phyloP scores from a whole-genome alignment of 2,888 invertebrate genomes.

The Phaedon cochleariae region DNA sequence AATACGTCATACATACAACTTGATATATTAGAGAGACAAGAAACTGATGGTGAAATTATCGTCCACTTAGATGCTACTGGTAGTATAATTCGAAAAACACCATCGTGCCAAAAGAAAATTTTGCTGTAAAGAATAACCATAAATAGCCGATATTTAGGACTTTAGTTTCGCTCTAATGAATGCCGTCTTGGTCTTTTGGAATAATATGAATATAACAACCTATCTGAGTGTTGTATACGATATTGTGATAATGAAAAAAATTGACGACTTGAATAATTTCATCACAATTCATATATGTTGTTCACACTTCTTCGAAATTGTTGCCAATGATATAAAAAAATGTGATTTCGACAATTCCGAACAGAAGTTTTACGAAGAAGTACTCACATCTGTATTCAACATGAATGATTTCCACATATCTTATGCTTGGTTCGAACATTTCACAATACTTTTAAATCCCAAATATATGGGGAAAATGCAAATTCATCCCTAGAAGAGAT shows the following conservation, averaged over 20 bases:
- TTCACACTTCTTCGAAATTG: not conserved
- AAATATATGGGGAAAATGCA: too few relatives aligned
- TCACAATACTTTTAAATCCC: too few relatives aligned
- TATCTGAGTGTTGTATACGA: too few relatives aligned
- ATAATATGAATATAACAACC: not conserved
- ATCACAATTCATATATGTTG: not conserved
- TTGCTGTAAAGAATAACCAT: not conserved
- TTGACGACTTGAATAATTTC: too few relatives aligned
- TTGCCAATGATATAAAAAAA: not conserved
- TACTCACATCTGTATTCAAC: not conserved
- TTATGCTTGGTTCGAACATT: not conserved
- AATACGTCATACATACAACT: constrained; percentile 7
- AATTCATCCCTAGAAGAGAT: too few relatives aligned
- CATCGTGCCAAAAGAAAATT: not conserved
- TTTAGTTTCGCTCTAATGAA: constrained; percentile 9
- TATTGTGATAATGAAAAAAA: too few relatives aligned
- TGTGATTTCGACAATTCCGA: not conserved
- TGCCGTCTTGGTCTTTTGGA: constrained; percentile 5
- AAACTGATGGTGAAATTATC: too few relatives aligned
- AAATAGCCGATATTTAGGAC: not conserved
- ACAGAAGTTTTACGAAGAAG: not conserved
- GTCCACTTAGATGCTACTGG: not conserved
- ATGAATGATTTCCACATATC: too few relatives aligned
- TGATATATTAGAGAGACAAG: not conserved
- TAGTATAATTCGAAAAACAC: not conserved